phyloP scores from a whole-genome alignment of 2,888 invertebrate genomes.

The Podotricha telesiphe region DNA sequence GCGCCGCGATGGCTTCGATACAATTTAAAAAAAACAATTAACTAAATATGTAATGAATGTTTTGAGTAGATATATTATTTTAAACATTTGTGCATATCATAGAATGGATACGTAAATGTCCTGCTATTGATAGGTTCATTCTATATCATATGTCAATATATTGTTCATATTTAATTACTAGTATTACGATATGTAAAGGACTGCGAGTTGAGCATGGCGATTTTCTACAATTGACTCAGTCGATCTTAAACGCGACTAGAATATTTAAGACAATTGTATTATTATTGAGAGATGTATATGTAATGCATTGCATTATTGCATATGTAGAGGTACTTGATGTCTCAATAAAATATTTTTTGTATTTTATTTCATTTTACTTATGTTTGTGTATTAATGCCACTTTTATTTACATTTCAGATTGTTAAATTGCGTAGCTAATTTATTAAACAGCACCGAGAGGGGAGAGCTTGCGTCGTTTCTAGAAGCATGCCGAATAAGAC shows the following conservation, averaged over 20 bases:
- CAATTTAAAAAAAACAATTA: too few relatives aligned
- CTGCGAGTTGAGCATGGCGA: constrained; percentile 3
- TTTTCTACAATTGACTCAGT: constrained; percentile 3
- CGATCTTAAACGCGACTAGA: neutral
- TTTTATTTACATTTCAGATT: constrained; percentile 80
- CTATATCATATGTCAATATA: neutral
- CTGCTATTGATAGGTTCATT: constrained; percentile 1
- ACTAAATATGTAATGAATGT: too few relatives aligned
- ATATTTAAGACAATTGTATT: constrained; percentile 5
- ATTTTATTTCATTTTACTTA: too few relatives aligned
- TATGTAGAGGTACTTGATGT: too few relatives aligned
- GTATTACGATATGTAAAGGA: neutral
- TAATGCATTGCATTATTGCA: too few relatives aligned
- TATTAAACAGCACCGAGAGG: constrained; percentile 83
- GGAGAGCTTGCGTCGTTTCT: constrained; percentile 68
- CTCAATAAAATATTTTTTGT: too few relatives aligned
- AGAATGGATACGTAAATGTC: neutral
- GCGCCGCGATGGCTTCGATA: too few relatives aligned
- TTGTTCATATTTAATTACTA: neutral
- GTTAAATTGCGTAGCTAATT: constrained; percentile 91
- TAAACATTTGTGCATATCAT: neutral
- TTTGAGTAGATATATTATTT: too few relatives aligned
- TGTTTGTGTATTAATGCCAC: neutral
- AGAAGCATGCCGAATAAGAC: constrained; percentile 70
- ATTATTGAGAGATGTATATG: too few relatives aligned